Evolutionary conservation across 2,113 vertebrate genomes (phyloP).

Genomic region (Urocynchramus pylzowi): DNA sequence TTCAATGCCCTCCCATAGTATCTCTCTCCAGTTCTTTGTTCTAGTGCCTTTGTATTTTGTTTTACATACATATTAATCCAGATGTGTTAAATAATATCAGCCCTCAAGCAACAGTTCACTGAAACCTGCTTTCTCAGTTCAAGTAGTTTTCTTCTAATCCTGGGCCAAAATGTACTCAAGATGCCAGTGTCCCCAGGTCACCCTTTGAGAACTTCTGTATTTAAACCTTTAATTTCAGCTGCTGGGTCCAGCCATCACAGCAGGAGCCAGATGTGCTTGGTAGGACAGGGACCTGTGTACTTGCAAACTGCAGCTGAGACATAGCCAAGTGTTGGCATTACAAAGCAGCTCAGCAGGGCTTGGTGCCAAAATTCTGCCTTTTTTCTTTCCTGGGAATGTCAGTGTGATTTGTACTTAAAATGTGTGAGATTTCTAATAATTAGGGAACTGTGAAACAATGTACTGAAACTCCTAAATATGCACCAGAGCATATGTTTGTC

Average conservation of each 20-base stretch:
- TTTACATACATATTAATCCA: conserved; percentile 42
- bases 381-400: background rate
- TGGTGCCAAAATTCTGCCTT: background rate
- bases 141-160: background rate
- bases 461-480: background rate
- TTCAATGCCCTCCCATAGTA: background rate
- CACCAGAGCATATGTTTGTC: background rate
- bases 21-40: conserved; percentile 8
- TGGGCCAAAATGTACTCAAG: background rate
- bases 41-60: background rate
- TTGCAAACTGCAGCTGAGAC: background rate
- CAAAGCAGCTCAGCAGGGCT: background rate
- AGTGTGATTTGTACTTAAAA: background rate
- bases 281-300: background rate
- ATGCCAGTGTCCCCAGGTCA: background rate
- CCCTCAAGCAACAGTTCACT: background rate
- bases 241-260: background rate
- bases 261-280: background rate
- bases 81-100: background rate
- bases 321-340: background rate
- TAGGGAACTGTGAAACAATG: background rate
- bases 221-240: background rate
- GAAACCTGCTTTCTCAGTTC: background rate
- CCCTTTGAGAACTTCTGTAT: background rate
- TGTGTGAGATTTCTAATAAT: background rate